Evolutionary conservation across 2,113 vertebrate genomes (phyloP).

Genomic region (Tenebrosternarchus preto): DNA sequence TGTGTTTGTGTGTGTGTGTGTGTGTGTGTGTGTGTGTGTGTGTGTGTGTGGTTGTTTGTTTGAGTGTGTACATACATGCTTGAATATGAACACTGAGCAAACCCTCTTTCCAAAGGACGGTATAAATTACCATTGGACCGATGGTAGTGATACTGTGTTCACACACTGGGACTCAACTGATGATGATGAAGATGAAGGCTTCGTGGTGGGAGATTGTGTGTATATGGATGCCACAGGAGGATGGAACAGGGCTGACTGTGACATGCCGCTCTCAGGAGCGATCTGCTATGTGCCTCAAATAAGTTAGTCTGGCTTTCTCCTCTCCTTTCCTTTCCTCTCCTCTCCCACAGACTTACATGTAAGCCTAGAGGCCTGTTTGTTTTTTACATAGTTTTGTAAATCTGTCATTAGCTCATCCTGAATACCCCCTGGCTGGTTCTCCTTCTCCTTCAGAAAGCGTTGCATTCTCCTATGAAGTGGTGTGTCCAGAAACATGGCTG

Average conservation of each 20-base stretch:
- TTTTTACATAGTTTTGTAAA: neutral
- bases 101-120: slow-evolving; percentile 73
- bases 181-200: slow-evolving; percentile 70
- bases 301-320: slow-evolving; percentile 59
- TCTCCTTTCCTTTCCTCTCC: neutral
- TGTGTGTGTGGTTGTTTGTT: slow-evolving; percentile 30
- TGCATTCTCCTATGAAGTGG: slow-evolving; percentile 65
- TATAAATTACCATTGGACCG: slow-evolving; percentile 85
- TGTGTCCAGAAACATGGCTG: slow-evolving; percentile 86
- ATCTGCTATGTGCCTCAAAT: slow-evolving; percentile 77
- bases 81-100: neutral
- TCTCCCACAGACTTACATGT: neutral
- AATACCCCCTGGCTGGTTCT: slow-evolving; percentile 15
- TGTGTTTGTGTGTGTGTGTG: slow-evolving; percentile 12
- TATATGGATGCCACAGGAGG: slow-evolving; percentile 83
- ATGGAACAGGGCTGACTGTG: slow-evolving; percentile 83
- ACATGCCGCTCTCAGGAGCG: slow-evolving; percentile 80
- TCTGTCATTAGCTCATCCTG: neutral
- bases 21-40: slow-evolving; percentile 22
- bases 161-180: slow-evolving; percentile 80
- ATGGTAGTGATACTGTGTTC: slow-evolving; percentile 83
- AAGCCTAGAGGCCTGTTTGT: neutral
- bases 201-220: slow-evolving; percentile 79
- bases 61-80: neutral
- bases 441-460: slow-evolving; percentile 74